phyloP scores from a whole-genome alignment of 2,888 invertebrate species.

The Caenorhabditis macrosperma region DNA sequence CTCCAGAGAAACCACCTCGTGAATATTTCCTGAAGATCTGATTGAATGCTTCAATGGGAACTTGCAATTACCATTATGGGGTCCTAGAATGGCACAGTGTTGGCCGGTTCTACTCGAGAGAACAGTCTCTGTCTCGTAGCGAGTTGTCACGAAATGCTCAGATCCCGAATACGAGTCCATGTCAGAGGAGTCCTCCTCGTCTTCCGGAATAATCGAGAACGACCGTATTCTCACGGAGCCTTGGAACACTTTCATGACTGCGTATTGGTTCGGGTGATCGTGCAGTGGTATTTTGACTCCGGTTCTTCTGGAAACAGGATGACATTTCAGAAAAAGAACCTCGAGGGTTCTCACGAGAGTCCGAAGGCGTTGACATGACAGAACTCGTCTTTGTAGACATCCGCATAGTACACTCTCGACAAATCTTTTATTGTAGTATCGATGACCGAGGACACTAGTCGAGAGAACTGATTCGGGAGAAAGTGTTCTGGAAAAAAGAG shows the following conservation, averaged over 20 bases:
- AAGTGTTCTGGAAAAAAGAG: slow-evolving; percentile 2
- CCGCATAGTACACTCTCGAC: slow-evolving; percentile 32
- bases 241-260: slow-evolving; percentile 69
- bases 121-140: slow-evolving; percentile 62
- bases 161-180: not conserved
- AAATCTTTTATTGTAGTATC: not conserved
- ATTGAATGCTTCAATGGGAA: too few relatives aligned
- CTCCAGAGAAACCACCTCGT: slow-evolving; percentile 62
- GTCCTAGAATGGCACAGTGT: slow-evolving; percentile 22
- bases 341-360: slow-evolving; percentile 30
- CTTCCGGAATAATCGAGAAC: not conserved
- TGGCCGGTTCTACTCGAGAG: not conserved
- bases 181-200: not conserved
- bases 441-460: not conserved
- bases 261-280: slow-evolving; percentile 72
- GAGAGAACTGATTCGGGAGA: slow-evolving; percentile 5
- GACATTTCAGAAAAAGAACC: too few relatives aligned
- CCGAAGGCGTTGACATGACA: slow-evolving; percentile 45
- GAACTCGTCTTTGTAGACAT: slow-evolving; percentile 33
- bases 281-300: slow-evolving; percentile 68
- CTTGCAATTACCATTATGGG: too few relatives aligned
- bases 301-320: slow-evolving; percentile 14
- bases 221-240: slow-evolving; percentile 63
- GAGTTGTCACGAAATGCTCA: slow-evolving; percentile 18
- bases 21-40: too few relatives aligned